Base-by-base conservation (phyloP, 64 coral and sea anemone species). In the Montipora sp. region DNA sequence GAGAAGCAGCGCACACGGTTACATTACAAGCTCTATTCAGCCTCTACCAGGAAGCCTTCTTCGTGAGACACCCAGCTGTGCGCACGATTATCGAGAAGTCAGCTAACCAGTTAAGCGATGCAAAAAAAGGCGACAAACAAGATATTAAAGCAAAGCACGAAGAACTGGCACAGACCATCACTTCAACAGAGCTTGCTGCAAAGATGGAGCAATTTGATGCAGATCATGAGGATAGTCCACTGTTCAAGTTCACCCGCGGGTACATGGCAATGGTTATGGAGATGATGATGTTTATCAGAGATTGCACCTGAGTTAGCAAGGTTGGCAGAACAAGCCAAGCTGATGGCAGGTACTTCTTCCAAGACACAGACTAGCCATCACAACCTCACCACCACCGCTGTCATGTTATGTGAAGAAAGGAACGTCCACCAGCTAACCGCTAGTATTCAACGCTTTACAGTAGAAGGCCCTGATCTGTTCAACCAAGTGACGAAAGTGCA, bases 191-290 rank as follows among this genome's bases (percentile, higher is more conserved):
- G 20, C 48, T 93, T 51, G 48, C 61, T 16, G 83, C 59, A 44
- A 93, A 93, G 91, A 93, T 93, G 91, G 83, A 87, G 70, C 53
- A 66, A 53, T 90, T 81, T 60, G 65, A 90, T 79, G 59, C 51
- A 8, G 7, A 77, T 77, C 67, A 72, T 51, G 67, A 72, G 49
- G 67, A 75, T 70, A 80, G 57, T 70, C 3, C 55, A 48, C 21
- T 20, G 67, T 49, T 46, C 60, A 75, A 47, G 60, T 88, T 13
- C 43, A 58, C 44, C 27, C 27, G 76, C 8, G 48, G 23, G 5
- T 59, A 59, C 61, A 81, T 81, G n/a, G 18, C 66, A 20, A 85
- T 85, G 82, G 51, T 85, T 66, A 85, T 23, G 16, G 82, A 85
- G 82, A 85, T 66, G 82, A 20, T 85, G 61, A 21, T 44, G 14